phyloP scores from a whole-genome alignment of 2,888 invertebrate species.

The Mimumesa dahlbomi region DNA sequence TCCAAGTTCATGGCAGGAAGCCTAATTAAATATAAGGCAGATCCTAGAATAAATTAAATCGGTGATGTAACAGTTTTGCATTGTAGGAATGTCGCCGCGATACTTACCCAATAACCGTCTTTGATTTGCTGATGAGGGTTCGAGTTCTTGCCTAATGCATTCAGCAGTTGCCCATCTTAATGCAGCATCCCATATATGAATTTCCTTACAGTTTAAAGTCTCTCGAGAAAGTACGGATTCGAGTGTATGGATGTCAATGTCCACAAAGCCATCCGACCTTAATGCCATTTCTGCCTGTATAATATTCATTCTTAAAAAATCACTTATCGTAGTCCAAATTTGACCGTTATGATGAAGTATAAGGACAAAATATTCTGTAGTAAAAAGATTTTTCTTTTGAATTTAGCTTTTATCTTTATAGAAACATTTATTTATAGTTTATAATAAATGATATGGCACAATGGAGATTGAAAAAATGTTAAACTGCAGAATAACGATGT shows the following conservation, averaged over 20 bases:
- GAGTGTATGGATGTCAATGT: slow-evolving; percentile 96
- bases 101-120: slow-evolving; percentile 73
- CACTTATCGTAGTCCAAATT: too few relatives aligned
- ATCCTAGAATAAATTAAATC: slow-evolving; percentile 69
- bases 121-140: slow-evolving; percentile 88
- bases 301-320: too few relatives aligned
- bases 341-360: too few relatives aligned
- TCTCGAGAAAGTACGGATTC: slow-evolving; percentile 95
- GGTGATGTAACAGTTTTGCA: neutral
- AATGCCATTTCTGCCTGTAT: slow-evolving; percentile 96
- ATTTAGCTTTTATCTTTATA: too few relatives aligned
- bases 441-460: too few relatives aligned
- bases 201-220: slow-evolving; percentile 97
- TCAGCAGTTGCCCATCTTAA: slow-evolving; percentile 96
- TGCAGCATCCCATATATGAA: slow-evolving; percentile 94
- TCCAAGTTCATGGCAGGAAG: slow-evolving; percentile 97
- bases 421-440: too few relatives aligned
- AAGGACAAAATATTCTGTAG: too few relatives aligned
- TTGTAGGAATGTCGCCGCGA: neutral
- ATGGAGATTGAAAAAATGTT: too few relatives aligned
- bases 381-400: too few relatives aligned
- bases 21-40: slow-evolving; percentile 90
- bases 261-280: slow-evolving; percentile 96
- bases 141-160: slow-evolving; percentile 91
- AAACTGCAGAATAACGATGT: too few relatives aligned